phyloP scores from a whole-genome alignment of 2,888 invertebrate species.

The Eurytoma adleriae region DNA sequence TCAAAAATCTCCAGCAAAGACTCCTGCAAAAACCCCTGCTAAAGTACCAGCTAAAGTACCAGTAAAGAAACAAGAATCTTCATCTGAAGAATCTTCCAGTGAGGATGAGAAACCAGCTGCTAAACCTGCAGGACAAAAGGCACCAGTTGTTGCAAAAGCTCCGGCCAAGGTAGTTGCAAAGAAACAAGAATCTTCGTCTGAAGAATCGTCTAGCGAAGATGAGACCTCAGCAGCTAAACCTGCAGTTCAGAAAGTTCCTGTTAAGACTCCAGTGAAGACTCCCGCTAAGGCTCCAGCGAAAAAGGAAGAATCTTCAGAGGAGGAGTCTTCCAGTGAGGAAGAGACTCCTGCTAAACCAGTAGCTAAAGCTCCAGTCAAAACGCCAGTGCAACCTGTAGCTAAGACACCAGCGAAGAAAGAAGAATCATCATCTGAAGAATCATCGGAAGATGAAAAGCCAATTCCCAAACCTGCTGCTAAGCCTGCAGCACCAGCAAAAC shows the following conservation, averaged over 20 bases:
- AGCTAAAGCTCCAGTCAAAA: constrained; percentile 59
- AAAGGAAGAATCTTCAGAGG: constrained; percentile 69
- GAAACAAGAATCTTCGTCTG: constrained; percentile 60
- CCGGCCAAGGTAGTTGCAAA: constrained; percentile 52
- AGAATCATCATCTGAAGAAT: constrained; percentile 59
- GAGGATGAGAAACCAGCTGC: constrained; percentile 62
- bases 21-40: constrained; percentile 59
- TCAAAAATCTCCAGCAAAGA: constrained; percentile 50
- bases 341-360: constrained; percentile 60
- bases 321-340: constrained; percentile 72
- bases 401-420: constrained; percentile 64
- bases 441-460: constrained; percentile 62
- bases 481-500: constrained; percentile 34
- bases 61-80: constrained; percentile 61
- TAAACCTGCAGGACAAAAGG: constrained; percentile 17
- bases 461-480: constrained; percentile 42
- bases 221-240: constrained; percentile 59
- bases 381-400: constrained; percentile 60
- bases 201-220: constrained; percentile 61
- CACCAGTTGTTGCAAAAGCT: constrained; percentile 48
- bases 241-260: constrained; percentile 23
- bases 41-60: constrained; percentile 61
- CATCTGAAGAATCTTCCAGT: constrained; percentile 54
- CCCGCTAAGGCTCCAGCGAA: constrained; percentile 74
- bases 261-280: constrained; percentile 59